Conservation (phyloP, 2,113 vertebrate genomes). For the human region GRCh38 chr2:100165501-100166000, state of each 20-base stretch:
- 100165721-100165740: neutral
- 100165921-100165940: neutral
- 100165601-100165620: neutral
- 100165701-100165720: neutral
- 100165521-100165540: slow-evolving; percentile 23
- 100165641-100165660: neutral
- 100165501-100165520: neutral
- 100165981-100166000: neutral
- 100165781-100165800: neutral
- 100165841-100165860: neutral
- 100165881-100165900: neutral
- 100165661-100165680: neutral
- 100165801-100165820: neutral
- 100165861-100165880: neutral
- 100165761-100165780: neutral
- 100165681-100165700: neutral
- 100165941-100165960: neutral
- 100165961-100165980: neutral
- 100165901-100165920: neutral
- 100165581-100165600: neutral
- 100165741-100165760: neutral
- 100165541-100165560: neutral
- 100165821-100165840: neutral
- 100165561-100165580: neutral
- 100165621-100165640: neutral